A percentile compares a stretch with the other conserved stretches of the same genome.
These are phyloP conservation scores for Caenorhabditis elegans DNA, from an alignment of 1,140 invertebrate genomes.

Conservation along the genomic window WBcel235 BX284602.5:11114501-11115000, in stretches of 20 bases:
- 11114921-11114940: background rate
- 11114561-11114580: background rate
- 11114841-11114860: constrained; percentile 3
- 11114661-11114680: background rate
- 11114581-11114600: background rate
- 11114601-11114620: background rate
- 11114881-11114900: background rate
- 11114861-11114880: constrained; percentile 8
- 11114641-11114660: background rate
- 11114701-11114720: background rate
- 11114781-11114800: background rate
- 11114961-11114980: background rate
- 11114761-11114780: background rate
- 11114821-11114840: background rate
- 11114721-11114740: background rate
- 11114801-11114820: background rate
- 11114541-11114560: background rate
- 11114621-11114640: background rate
- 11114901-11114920: background rate
- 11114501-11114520: background rate
- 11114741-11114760: background rate
- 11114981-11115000: no score
- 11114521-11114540: background rate
- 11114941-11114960: background rate
- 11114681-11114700: background rate